Percentiles rank a stretch among this genome's conserved stretches.
Conservation (phyloP, 2,888 invertebrate species). For the Nomada ruficornis region DNA sequence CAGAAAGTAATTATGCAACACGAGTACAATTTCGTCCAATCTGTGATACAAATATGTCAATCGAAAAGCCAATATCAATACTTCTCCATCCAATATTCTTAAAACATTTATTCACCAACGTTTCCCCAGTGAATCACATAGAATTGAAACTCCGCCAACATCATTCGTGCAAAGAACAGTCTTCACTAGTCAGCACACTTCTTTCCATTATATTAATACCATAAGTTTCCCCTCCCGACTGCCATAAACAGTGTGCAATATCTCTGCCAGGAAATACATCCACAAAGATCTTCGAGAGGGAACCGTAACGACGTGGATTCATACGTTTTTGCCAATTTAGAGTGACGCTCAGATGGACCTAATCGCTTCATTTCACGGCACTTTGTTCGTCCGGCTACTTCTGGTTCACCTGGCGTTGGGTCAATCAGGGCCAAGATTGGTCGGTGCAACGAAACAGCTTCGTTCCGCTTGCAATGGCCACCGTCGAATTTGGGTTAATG, state of each 20-base stretch:
- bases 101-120: no score
- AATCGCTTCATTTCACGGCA: slow-evolving; percentile 66
- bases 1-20: no score
- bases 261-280: neutral
- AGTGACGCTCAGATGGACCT: slow-evolving; percentile 48
- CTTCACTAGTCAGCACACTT: neutral
- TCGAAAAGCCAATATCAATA: no score
- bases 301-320: slow-evolving; percentile 18
- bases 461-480: slow-evolving; percentile 51
- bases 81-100: no score
- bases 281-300: neutral
- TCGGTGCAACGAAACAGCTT: slow-evolving; percentile 41
- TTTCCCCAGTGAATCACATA: neutral
- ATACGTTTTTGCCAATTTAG: slow-evolving; percentile 33
- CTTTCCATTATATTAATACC: neutral
- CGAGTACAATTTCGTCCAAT: no score
- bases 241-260: neutral
- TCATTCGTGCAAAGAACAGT: neutral
- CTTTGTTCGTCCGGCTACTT: slow-evolving; percentile 33
- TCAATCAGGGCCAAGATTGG: slow-evolving; percentile 60
- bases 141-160: neutral
- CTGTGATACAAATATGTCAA: no score
- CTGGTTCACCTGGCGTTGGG: slow-evolving; percentile 35
- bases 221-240: neutral
- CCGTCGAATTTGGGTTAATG: slow-evolving; percentile 69